phyloP scores from a whole-genome alignment of 2,888 invertebrate species.

The Dascillus cervinus region DNA sequence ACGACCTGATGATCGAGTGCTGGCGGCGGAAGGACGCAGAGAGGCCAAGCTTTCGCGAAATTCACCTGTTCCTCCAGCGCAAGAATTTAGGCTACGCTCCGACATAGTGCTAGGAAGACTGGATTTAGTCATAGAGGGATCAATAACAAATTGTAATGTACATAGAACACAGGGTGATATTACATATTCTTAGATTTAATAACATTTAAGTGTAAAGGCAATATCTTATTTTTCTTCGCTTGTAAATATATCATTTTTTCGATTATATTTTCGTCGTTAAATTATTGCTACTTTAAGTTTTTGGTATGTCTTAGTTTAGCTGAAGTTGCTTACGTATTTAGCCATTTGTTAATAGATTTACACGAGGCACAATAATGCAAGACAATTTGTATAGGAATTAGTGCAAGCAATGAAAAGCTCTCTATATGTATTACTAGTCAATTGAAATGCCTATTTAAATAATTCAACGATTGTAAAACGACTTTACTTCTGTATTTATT shows the following conservation, averaged over 20 bases:
- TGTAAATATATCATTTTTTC: too few species aligned
- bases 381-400: constrained; percentile 42
- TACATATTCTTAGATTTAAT: constrained; percentile 14
- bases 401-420: constrained; percentile 26
- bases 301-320: too few species aligned
- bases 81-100: constrained; percentile 58
- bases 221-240: too few species aligned
- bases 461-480: too few species aligned
- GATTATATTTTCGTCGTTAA: too few species aligned
- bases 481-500: too few species aligned
- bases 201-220: too few species aligned
- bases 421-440: constrained; percentile 41
- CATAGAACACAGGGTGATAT: constrained; percentile 44
- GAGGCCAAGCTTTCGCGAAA: constrained; percentile 73
- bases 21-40: constrained; percentile 71
- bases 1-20: constrained; percentile 78
- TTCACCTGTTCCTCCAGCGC: constrained; percentile 72
- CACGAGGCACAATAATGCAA: constrained; percentile 40
- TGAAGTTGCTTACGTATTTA: neutral
- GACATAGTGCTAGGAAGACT: constrained; percentile 43
- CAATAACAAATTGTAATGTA: constrained; percentile 30
- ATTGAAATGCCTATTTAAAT: constrained; percentile 34
- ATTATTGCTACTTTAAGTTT: too few species aligned
- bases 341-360: constrained; percentile 9
- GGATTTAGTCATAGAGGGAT: constrained; percentile 25